Conservation (phyloP, 2,888 invertebrate genomes). For the Bellardia pandia region DNA sequence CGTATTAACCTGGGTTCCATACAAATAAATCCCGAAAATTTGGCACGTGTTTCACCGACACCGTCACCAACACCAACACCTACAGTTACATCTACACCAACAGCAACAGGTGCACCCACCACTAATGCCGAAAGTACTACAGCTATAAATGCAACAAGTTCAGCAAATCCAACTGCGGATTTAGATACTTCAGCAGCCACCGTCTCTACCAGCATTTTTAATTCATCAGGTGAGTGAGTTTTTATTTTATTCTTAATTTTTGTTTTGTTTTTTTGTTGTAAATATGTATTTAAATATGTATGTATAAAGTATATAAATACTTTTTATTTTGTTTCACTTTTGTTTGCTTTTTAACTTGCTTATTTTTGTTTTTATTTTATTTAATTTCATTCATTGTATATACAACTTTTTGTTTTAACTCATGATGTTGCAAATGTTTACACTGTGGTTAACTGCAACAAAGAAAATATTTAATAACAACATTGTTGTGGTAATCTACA, state of each 20-base stretch:
- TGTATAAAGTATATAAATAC: background rate
- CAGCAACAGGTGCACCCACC: constrained; percentile 19
- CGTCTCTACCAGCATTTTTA: constrained; percentile 31
- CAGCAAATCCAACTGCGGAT: constrained; percentile 21
- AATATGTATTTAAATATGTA: background rate
- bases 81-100: background rate
- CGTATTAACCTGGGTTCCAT: constrained; percentile 83
- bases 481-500: constrained; percentile 64
- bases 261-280: background rate
- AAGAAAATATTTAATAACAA: constrained; percentile 70
- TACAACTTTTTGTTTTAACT: background rate
- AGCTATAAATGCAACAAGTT: background rate
- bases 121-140: constrained; percentile 33
- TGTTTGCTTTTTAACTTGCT: constrained; percentile 8
- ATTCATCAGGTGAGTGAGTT: constrained; percentile 57
- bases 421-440: constrained; percentile 26
- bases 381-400: constrained; percentile 17
- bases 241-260: background rate
- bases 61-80: constrained; percentile 34
- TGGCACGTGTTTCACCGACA: constrained; percentile 70
- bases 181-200: constrained; percentile 1
- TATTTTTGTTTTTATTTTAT: constrained; percentile 16
- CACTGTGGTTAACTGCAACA: constrained; percentile 44
- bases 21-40: constrained; percentile 79
- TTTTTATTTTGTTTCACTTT: constrained; percentile 9